Evolutionary conservation across 1,140 invertebrate genomes (phyloP).

Genomic region (Drosophila tsacasi): DNA sequence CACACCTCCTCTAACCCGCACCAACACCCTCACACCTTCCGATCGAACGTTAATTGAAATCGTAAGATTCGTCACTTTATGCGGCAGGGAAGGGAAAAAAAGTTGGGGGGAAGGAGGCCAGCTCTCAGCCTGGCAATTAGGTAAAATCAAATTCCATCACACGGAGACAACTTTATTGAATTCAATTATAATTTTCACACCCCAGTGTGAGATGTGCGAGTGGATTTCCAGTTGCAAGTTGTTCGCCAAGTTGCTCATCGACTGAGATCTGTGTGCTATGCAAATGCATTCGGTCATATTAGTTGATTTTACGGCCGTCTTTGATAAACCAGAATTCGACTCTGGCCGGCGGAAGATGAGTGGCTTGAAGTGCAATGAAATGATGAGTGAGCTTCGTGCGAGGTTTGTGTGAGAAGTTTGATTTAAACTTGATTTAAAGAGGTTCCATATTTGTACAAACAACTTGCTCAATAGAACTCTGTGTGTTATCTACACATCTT

Average conservation of each 20-base stretch:
- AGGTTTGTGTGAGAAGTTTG: conserved; percentile 20
- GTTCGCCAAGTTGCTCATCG: conserved; percentile 21
- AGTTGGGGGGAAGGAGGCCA: background rate
- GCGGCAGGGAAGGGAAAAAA: conserved; percentile 5
- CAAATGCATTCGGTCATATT: conserved; percentile 71
- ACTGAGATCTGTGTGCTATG: conserved; percentile 26
- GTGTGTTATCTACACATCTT: no score
- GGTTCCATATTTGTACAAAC: no score
- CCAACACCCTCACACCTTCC: conserved; percentile 1
- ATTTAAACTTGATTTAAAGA: background rate
- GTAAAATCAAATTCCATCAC: conserved; percentile 44
- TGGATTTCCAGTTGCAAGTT: conserved; percentile 30
- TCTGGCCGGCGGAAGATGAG: conserved; percentile 23
- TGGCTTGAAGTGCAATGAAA: conserved; percentile 29
- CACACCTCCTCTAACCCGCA: background rate
- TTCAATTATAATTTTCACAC: conserved; percentile 82
- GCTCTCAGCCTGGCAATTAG: conserved; percentile 57
- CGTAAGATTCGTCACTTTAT: conserved; percentile 75
- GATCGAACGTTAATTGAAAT: conserved; percentile 68
- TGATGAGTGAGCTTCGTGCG: conserved; percentile 10
- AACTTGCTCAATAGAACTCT: no score
- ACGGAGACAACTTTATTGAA: conserved; percentile 75
- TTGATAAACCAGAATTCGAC: conserved; percentile 54
- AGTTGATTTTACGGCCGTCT: conserved; percentile 57
- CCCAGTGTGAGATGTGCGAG: conserved; percentile 55